Conservation (phyloP, 2,888 invertebrate species). For the Leuctra nigra region DNA sequence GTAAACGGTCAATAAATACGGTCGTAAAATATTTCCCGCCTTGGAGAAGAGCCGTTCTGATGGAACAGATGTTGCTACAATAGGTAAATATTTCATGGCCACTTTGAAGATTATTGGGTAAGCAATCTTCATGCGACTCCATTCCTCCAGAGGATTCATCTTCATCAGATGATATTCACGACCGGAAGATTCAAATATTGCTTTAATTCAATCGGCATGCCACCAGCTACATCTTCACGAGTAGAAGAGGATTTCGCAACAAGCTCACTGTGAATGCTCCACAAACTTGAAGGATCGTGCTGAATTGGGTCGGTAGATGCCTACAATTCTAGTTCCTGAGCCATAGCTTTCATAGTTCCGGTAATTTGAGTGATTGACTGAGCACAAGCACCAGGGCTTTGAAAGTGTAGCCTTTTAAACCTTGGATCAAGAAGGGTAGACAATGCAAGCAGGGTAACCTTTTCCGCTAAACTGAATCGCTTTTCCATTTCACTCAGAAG, state of each 20-base stretch:
- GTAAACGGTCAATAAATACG: too few relatives aligned
- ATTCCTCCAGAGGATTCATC: conserved; percentile 33
- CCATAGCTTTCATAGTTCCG: too few relatives aligned
- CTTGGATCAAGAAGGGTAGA: conserved; percentile 28
- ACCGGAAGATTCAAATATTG: conserved; percentile 25
- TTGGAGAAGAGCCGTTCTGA: conserved; percentile 36
- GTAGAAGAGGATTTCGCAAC: neutral
- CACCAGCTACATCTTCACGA: neutral
- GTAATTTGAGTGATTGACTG: neutral
- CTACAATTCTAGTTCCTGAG: too few relatives aligned
- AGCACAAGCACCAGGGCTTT: conserved; percentile 23
- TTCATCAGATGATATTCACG: too few relatives aligned
- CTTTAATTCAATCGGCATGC: neutral
- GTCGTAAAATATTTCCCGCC: conserved; percentile 35
- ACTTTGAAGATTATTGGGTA: conserved; percentile 33
- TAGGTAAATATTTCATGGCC: conserved; percentile 34
- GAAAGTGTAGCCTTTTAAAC: conserved; percentile 29
- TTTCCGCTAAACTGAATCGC: conserved; percentile 22
- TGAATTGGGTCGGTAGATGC: too few relatives aligned
- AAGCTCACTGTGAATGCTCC: neutral
- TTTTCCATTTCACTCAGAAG: neutral
- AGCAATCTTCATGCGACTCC: conserved; percentile 33
- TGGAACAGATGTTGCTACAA: conserved; percentile 35
- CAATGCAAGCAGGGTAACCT: conserved; percentile 23
- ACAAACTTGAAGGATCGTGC: neutral